Conservation (phyloP, 2,888 invertebrate genomes). For the Epinotia brunnichana region DNA sequence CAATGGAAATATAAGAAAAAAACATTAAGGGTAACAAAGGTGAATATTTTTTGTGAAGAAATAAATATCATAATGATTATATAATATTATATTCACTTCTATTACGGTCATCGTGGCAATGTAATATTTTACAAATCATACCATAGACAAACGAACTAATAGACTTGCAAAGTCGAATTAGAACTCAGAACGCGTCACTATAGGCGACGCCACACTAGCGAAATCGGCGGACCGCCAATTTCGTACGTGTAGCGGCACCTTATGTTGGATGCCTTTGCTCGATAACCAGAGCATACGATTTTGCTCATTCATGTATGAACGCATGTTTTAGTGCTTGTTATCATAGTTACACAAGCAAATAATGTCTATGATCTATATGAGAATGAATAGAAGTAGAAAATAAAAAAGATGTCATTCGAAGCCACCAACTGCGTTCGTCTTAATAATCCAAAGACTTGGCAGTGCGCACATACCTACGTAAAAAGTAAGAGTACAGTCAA, state of each 20-base stretch:
- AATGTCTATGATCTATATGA: not conserved
- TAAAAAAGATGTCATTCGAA: slow-evolving; percentile 18
- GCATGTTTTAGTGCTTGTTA: no score
- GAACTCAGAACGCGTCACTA: not conserved
- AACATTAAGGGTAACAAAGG: not conserved
- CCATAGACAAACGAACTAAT: not conserved
- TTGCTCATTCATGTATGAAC: not conserved
- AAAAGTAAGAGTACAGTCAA: slow-evolving; percentile 3
- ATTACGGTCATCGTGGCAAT: not conserved
- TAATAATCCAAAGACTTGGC: slow-evolving; percentile 71
- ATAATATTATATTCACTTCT: no score
- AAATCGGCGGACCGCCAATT: no score
- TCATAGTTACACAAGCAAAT: not conserved
- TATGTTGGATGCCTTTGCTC: no score
- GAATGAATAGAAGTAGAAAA: not conserved
- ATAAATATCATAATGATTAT: not conserved
- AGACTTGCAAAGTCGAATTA: not conserved
- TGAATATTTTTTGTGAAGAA: not conserved
- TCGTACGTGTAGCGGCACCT: no score
- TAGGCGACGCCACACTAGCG: no score
- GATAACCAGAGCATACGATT: not conserved
- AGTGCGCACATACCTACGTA: slow-evolving; percentile 50
- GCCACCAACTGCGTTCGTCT: slow-evolving; percentile 59
- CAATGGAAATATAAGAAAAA: slow-evolving; percentile 5
- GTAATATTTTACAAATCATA: not conserved